A percentile compares a stretch with the other conserved stretches of the same genome.
These are phyloP conservation scores for Pomatorhinus ruficollis DNA, from an alignment of 2,113 vertebrate genomes.

Conservation along the genomic window DNA sequence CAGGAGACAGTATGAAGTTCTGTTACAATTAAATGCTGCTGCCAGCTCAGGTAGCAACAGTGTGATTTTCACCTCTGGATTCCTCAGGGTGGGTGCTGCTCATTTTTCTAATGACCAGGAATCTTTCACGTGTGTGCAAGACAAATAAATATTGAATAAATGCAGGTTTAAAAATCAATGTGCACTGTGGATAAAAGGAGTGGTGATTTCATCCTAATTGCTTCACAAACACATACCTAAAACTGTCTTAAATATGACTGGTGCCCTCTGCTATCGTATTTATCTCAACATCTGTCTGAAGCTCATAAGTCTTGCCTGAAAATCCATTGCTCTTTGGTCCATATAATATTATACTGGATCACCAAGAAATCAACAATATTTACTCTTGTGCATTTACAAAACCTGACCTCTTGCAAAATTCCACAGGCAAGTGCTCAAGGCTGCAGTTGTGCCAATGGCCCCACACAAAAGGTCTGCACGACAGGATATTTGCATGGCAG, in stretches of 20 bases:
- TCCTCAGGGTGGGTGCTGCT: background rate
- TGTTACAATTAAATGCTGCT: background rate
- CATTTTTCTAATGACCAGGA: background rate
- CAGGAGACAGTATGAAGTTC: background rate
- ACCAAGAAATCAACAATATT: background rate
- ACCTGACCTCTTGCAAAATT: background rate
- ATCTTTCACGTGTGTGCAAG: background rate
- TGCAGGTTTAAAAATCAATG: background rate
- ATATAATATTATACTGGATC: background rate
- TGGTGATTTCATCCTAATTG: background rate
- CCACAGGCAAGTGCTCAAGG: background rate
- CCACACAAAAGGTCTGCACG: fast-evolving
- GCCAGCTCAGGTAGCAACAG: background rate
- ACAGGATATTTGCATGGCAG: background rate
- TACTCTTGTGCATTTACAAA: background rate
- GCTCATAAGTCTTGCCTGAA: background rate
- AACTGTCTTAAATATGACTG: background rate
- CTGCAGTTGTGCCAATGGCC: background rate
- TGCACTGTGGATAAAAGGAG: background rate
- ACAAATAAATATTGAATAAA: background rate
- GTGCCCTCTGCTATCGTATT: background rate
- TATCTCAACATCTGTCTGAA: background rate
- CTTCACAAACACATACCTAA: background rate
- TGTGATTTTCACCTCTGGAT: background rate
- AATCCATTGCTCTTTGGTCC: background rate